Evolutionary conservation across 2,888 invertebrate genomes (phyloP), one percentile per base, ranked within the genome.

Genomic region (Griposia aprilina): DNA sequence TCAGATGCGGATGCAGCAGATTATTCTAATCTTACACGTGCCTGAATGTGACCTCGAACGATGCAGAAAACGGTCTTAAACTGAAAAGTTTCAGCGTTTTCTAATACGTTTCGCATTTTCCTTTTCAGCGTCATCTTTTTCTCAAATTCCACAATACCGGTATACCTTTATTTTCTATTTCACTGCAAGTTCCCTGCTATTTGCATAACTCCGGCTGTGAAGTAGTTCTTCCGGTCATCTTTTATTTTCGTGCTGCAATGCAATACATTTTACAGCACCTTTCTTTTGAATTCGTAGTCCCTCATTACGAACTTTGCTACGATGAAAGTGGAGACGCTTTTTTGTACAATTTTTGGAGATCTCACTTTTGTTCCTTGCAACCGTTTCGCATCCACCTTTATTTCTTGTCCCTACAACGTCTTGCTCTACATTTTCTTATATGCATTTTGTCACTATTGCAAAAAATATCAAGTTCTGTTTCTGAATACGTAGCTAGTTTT

Each of bases 21-120:
- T n/a, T 23, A 20, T 55, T 20, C 26, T 36, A 60, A 60, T 36
- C 30, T 26, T 62, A 77, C 83, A 72, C 78, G 87, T 82, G 78
- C 17, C 70, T 50, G n/a, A 26, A 36, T 55, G 17, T 26, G 65
- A 55, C 82, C 76, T 82, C 62, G 66, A 36, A 62, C 36, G 36
- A n/a, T n/a, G 62, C 45, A 59, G 48, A 74, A 68, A 67, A 59
- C 48, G 17, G 4, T 60, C 62, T n/a, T n/a, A 26, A 55, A 69
- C 36, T 63, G 67, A 26, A 73, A 36, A 67, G 13, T 85, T 59
- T 66, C 30, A 60, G 20, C 8, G 41, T 55, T 83, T 71, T 57
- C 60, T 50, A 41, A 77, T 66, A 70, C 55, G 15, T 30, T 77
- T 3, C 30, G 20, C 41, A 63, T 66, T 71, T 83, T 30, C 10